Base-by-base conservation (phyloP, 2,797 vertebrate species). In the Falco concolor region DNA sequence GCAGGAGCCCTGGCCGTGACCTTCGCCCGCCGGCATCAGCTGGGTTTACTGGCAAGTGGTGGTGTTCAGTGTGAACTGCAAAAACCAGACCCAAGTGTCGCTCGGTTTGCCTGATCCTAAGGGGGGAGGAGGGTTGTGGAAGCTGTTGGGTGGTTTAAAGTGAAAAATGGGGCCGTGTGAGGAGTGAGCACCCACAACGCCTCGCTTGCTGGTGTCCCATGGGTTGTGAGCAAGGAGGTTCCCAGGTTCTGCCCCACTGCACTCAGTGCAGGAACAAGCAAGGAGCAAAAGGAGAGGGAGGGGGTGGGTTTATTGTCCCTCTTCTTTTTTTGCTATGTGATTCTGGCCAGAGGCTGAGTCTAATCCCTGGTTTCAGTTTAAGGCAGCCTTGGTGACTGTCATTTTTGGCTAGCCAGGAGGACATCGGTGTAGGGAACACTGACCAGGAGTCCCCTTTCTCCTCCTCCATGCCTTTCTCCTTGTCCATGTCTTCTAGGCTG, bases 41-140 rank as follows among this genome's bases (percentile, higher is more conserved):
- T 56, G 28, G 44, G 2, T 5, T 50, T 8, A 1, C 4, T 1
- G 7, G 10, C 67, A 4, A 5, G 40, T 0, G 4, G 5, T 20
- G 36, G 6, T 36, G 32, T 2, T 28, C 7, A 1, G 21, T 8
- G 32, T 25, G 22, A 24, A 15, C 38, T 2, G 2, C 9, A 1
- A 27, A 32, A 44, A 5, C 5, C 3, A n/a, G 75, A 24, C 3
- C 19, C 24, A 8, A 36, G 1, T n/a, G 2, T 17, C 7, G 0
- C 67, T 60, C 34, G 0, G 2, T 68, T 21, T 49, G 10, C 19
- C 13, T 34, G 28, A 28, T 54, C 21, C 22, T 61, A 24, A 34
- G 2, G 2, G 1, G 7, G 21, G 4, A 27, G 22, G 27, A 53
- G 28, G 10, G 20, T 24, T 57, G 9, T 2, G 8, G 20, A 22